phyloP scores from a whole-genome alignment of 1,140 invertebrate genomes.

The Drosophila tsacasi region DNA sequence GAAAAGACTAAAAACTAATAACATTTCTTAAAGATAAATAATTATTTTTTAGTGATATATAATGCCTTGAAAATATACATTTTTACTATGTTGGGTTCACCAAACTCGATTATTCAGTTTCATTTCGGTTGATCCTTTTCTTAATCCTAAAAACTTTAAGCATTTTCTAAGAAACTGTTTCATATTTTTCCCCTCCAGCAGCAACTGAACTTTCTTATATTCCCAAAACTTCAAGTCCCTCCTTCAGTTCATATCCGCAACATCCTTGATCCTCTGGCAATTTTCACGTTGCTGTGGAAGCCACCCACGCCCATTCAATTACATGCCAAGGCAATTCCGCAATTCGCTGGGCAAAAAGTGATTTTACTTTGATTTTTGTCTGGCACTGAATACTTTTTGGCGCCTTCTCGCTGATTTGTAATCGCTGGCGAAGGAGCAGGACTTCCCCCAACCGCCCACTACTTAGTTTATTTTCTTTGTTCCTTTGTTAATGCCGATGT shows the following conservation, averaged over 20 bases:
- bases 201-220: background rate
- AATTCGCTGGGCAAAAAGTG: slow-evolving; percentile 56
- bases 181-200: background rate
- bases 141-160: background rate
- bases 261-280: slow-evolving; percentile 44
- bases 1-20: background rate
- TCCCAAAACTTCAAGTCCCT: slow-evolving; percentile 1
- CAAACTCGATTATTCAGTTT: background rate
- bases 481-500: slow-evolving; percentile 58
- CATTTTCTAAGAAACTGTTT: background rate
- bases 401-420: slow-evolving; percentile 66
- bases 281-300: slow-evolving; percentile 51
- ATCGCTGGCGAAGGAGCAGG: slow-evolving; percentile 30
- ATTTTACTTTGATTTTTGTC: slow-evolving; percentile 72
- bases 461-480: slow-evolving; percentile 34
- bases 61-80: background rate
- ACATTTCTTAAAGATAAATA: background rate
- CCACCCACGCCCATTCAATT: slow-evolving; percentile 66
- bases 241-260: background rate
- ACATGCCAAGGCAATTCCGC: slow-evolving; percentile 63
- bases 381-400: slow-evolving; percentile 74
- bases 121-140: background rate
- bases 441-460: slow-evolving; percentile 7
- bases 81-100: background rate
- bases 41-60: accelerated